phyloP scores from a whole-genome alignment of 2,888 invertebrate species.

The Lissocephala sabroskyi region DNA sequence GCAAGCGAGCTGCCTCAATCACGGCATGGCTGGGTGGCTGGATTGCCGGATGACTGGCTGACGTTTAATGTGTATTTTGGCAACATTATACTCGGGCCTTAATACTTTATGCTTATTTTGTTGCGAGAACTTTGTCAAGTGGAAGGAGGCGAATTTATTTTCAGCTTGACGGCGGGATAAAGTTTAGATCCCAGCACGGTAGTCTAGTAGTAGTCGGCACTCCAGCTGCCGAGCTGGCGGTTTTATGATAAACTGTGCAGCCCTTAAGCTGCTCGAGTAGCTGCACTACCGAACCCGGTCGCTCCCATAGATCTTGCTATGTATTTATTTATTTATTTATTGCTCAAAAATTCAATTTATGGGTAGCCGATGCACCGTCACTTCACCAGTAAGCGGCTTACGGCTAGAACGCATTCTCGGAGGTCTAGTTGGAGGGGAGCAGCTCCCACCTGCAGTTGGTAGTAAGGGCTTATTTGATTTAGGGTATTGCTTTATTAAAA shows the following conservation, averaged over 20 bases:
- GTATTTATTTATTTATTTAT: constrained; percentile 23
- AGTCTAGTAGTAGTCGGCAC: constrained; percentile 11
- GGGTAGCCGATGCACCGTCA: neutral
- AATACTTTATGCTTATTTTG: constrained; percentile 56
- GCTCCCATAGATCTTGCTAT: too few relatives aligned
- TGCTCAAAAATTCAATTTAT: constrained; percentile 45
- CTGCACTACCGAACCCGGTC: too few relatives aligned
- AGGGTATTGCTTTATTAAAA: too few relatives aligned
- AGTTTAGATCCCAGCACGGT: constrained; percentile 30
- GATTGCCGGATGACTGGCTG: constrained; percentile 18
- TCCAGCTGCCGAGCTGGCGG: constrained; percentile 14
- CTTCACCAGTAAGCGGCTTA: constrained; percentile 39
- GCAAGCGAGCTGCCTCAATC: constrained; percentile 5
- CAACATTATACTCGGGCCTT: constrained; percentile 47
- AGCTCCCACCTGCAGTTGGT: too few relatives aligned
- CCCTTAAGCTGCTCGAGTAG: constrained; percentile 1
- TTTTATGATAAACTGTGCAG: constrained; percentile 35
- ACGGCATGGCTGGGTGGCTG: constrained; percentile 18
- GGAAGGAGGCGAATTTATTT: constrained; percentile 32
- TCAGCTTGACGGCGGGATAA: constrained; percentile 37
- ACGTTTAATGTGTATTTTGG: constrained; percentile 47
- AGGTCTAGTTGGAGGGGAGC: too few relatives aligned
- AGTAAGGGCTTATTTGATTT: too few relatives aligned
- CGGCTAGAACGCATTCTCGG: too few relatives aligned
- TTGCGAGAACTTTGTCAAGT: constrained; percentile 28